These are phyloP conservation scores for Apoderus coryli DNA, from an alignment of 2,888 invertebrate species.

Conservation along the genomic window DNA sequence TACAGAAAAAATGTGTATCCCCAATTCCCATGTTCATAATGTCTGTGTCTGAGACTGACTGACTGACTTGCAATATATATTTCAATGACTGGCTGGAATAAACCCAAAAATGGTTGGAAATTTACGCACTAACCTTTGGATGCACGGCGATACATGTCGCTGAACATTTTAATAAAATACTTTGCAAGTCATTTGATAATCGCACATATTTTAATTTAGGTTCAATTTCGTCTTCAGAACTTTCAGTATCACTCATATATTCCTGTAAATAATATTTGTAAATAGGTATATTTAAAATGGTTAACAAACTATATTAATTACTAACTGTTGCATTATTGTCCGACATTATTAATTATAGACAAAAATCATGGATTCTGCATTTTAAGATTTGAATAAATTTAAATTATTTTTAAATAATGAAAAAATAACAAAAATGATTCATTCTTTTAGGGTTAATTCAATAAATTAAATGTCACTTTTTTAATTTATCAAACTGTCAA, in stretches of 20 bases:
- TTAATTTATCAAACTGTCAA: no score
- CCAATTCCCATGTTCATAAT: no score
- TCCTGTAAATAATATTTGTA: no score
- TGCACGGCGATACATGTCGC: conserved; percentile 90
- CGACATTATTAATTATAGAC: conserved; percentile 16
- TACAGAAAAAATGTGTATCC: no score
- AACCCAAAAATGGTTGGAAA: not conserved
- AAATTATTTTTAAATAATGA: no score
- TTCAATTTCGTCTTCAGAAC: conserved; percentile 47
- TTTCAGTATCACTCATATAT: conserved; percentile 27
- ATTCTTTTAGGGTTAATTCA: no score
- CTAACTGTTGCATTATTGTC: conserved; percentile 17
- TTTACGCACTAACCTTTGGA: conserved; percentile 56
- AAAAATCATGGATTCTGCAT: no score
- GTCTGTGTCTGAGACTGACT: conserved; percentile 10
- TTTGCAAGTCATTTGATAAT: conserved; percentile 72
- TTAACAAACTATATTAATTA: conserved; percentile 7
- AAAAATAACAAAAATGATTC: no score
- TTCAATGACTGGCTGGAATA: conserved; percentile 2
- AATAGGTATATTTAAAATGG: conserved; percentile 1
- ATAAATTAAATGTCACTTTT: no score
- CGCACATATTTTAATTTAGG: conserved; percentile 87
- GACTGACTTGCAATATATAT: conserved; percentile 5
- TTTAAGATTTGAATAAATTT: no score
- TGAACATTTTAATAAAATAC: conserved; percentile 71